These are phyloP conservation scores for Agrotis ipsilon DNA, from an alignment of 2,888 invertebrate species.

Conservation along the genomic window DNA sequence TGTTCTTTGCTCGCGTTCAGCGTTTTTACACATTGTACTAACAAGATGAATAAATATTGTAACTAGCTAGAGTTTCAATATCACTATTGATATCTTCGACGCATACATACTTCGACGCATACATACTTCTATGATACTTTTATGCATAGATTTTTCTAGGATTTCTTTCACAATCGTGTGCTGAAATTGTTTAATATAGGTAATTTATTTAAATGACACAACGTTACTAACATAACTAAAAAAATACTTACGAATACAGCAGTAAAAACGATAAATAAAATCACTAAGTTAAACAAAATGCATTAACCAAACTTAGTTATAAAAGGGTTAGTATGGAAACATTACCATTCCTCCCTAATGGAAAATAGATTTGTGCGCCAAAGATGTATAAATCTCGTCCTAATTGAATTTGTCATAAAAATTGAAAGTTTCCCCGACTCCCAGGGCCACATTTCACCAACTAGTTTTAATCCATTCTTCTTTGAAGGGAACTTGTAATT, in stretches of 20 bases:
- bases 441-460: conserved; percentile 84
- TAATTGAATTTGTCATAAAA: conserved; percentile 91
- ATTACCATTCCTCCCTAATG: conserved; percentile 68
- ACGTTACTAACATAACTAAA: not conserved
- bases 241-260: conserved; percentile 60
- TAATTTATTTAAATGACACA: not conserved
- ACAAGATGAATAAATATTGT: conserved; percentile 31
- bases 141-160: too few species aligned
- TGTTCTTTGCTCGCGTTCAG: conserved; percentile 31
- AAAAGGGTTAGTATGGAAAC: conserved; percentile 70
- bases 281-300: conserved; percentile 72
- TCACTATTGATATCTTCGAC: not conserved
- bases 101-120: too few species aligned
- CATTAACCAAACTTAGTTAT: conserved; percentile 79
- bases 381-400: conserved; percentile 84
- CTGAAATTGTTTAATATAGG: not conserved
- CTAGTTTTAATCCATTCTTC: conserved; percentile 90
- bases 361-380: conserved; percentile 77
- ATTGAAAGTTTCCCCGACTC: conserved; percentile 86
- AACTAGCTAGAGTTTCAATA: conserved; percentile 11
- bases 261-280: conserved; percentile 68
- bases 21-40: conserved; percentile 25
- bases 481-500: conserved; percentile 89
- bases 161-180: too few species aligned
- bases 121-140: too few species aligned